Evolutionary conservation across 2,888 invertebrate species (phyloP).

Genomic region (Diarsia brunnea): DNA sequence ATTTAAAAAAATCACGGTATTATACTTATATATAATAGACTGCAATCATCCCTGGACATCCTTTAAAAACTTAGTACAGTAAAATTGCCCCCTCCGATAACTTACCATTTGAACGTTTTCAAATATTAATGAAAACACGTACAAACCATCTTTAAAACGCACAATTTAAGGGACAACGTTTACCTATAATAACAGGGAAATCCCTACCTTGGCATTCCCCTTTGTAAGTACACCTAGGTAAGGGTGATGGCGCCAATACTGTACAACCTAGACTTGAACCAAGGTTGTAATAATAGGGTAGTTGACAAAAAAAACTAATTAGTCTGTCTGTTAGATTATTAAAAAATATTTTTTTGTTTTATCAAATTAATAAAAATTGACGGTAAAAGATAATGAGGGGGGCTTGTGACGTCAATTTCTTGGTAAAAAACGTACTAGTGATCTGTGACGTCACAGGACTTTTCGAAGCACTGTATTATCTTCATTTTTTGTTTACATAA

Average conservation of each 20-base stretch:
- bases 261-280: slow-evolving; percentile 33
- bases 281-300: background rate
- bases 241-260: slow-evolving; percentile 47
- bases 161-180: slow-evolving; percentile 22
- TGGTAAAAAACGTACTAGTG: too few species aligned
- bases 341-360: too few species aligned
- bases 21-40: too few species aligned
- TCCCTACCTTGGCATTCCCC: slow-evolving; percentile 3
- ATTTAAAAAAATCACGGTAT: too few species aligned
- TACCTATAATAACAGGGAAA: slow-evolving; percentile 45
- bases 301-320: too few species aligned
- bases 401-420: too few species aligned
- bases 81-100: background rate
- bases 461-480: too few species aligned
- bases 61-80: background rate
- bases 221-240: slow-evolving; percentile 30
- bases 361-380: too few species aligned
- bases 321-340: too few species aligned
- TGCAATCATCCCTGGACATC: background rate
- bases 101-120: slow-evolving; percentile 39
- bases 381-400: too few species aligned
- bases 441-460: too few species aligned
- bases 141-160: slow-evolving; percentile 33
- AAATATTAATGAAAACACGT: slow-evolving; percentile 21
- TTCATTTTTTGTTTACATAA: too few species aligned